Evolutionary conservation across 2,888 invertebrate genomes (phyloP).

Genomic region (Volucella inflata): DNA sequence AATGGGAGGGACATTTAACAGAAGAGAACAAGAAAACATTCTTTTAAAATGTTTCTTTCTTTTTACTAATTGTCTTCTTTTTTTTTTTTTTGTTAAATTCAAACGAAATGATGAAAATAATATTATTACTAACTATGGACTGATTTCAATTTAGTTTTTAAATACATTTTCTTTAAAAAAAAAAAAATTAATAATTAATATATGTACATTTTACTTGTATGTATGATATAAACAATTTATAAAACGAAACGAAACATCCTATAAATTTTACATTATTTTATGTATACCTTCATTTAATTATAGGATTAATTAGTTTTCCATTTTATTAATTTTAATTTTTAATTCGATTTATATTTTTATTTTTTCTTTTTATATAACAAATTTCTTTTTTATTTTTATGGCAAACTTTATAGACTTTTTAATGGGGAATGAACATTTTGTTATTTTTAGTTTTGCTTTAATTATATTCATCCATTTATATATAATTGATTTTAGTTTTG

Average conservation of each 20-base stretch:
- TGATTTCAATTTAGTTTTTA: conserved; percentile 76
- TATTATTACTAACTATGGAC: conserved; percentile 74
- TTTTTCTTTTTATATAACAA: conserved; percentile 10
- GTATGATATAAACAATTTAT: conserved; percentile 23
- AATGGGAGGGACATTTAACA: conserved; percentile 57
- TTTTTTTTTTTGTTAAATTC: no score
- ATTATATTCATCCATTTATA: no score
- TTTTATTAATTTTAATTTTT: conserved; percentile 13
- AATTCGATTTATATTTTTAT: neutral
- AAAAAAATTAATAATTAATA: conserved; percentile 18
- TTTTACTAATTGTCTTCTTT: conserved; percentile 31
- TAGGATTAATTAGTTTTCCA: neutral
- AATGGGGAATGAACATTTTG: no score
- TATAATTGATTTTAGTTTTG: no score
- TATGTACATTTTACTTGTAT: conserved; percentile 26
- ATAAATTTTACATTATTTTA: conserved; percentile 41
- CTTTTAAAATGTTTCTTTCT: conserved; percentile 33
- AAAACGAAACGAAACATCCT: conserved; percentile 41
- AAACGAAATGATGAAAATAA: conserved; percentile 46
- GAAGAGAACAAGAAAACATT: conserved; percentile 30
- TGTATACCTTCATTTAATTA: conserved; percentile 21
- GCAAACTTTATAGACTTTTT: no score
- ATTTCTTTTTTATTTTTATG: no score
- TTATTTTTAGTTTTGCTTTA: no score
- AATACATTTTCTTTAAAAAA: conserved; percentile 10